These are phyloP conservation scores for Bradynema listronoti DNA, from an alignment of 1,140 invertebrate species.

Conservation along the genomic window DNA sequence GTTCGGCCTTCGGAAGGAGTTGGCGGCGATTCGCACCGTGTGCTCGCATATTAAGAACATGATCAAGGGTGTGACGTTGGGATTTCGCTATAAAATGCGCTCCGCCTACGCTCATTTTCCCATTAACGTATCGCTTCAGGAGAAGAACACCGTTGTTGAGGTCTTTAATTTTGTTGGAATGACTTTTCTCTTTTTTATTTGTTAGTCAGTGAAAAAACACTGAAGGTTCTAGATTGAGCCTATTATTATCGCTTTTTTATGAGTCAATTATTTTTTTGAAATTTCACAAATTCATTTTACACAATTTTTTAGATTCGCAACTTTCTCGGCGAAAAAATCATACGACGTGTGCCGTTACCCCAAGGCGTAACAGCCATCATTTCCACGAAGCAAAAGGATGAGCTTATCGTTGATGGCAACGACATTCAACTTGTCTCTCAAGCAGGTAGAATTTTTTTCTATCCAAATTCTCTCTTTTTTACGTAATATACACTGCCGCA, in stretches of 20 bases:
- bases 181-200: no score
- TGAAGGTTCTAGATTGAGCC: no score
- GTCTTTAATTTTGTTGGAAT: constrained; percentile 34
- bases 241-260: no score
- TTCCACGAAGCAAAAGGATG: constrained; percentile 90
- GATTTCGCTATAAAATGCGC: constrained; percentile 97
- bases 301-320: constrained; percentile 86
- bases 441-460: constrained; percentile 66
- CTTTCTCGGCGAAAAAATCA: constrained; percentile 96
- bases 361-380: constrained; percentile 84
- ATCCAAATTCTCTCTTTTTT: no score
- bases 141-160: constrained; percentile 79
- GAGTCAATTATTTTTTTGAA: no score
- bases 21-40: constrained; percentile 92
- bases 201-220: no score
- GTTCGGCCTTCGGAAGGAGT: constrained; percentile 95
- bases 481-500: no score
- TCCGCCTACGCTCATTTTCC: constrained; percentile 99
- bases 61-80: constrained; percentile 79
- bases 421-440: constrained; percentile 93
- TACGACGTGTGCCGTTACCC: constrained; percentile 87
- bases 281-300: no score
- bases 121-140: constrained; percentile 94
- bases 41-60: constrained; percentile 98
- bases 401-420: constrained; percentile 92